A percentile compares a stretch with the other conserved stretches of the same genome.
These are phyloP conservation scores for Serinus canaria DNA, from an alignment of 2,113 vertebrate species.

Conservation along the genomic window DNA sequence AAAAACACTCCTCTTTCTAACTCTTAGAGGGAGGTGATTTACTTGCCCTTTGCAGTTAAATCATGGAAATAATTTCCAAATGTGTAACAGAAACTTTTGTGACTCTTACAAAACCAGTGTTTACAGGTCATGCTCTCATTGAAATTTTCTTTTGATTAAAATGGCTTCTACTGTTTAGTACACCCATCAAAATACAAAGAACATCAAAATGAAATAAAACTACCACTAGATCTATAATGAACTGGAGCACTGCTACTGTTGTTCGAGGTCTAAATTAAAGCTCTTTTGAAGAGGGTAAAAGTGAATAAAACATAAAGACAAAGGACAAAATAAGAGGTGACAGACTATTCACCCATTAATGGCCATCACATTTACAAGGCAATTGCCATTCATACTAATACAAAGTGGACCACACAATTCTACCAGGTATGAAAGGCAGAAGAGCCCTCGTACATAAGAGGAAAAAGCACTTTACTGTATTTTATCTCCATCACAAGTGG, in stretches of 20 bases:
- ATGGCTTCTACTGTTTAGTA: background rate
- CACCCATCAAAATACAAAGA: slow-evolving; percentile 17
- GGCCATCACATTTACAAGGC: background rate
- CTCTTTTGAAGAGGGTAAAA: background rate
- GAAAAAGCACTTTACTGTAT: slow-evolving; percentile 39
- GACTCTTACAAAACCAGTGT: background rate
- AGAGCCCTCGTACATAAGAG: slow-evolving; percentile 30
- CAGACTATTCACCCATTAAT: background rate
- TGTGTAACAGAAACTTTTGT: background rate
- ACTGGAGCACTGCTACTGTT: background rate
- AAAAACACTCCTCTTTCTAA: background rate
- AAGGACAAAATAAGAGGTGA: slow-evolving; percentile 7
- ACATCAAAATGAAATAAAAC: slow-evolving; percentile 17
- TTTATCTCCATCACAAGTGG: slow-evolving; percentile 29
- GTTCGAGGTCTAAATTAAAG: slow-evolving; percentile 4
- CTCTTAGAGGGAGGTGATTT: background rate
- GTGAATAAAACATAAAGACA: slow-evolving; percentile 42
- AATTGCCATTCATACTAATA: slow-evolving; percentile 1
- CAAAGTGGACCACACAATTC: slow-evolving; percentile 26
- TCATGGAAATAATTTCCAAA: background rate
- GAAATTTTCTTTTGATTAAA: slow-evolving; percentile 32
- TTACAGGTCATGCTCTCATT: background rate
- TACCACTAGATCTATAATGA: background rate
- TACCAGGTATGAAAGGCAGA: slow-evolving; percentile 28
- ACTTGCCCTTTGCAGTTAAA: slow-evolving; percentile 20